phyloP scores from a whole-genome alignment of 2,888 invertebrate species.

The Oasisia sp. region DNA sequence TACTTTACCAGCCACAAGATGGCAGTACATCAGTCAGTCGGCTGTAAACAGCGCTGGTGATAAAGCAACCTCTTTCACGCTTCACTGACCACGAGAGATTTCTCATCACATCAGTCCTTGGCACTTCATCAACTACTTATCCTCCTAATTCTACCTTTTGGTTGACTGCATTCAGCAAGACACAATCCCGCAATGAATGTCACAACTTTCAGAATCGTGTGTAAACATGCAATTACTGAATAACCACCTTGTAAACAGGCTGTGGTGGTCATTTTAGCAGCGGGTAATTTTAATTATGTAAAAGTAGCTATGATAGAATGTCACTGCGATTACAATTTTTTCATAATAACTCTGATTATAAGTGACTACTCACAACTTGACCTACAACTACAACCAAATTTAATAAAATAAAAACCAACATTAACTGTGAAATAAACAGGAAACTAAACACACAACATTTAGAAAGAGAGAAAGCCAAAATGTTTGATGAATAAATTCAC shows the following conservation, averaged over 20 bases:
- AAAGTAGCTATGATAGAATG: not conserved
- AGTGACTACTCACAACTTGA: no score
- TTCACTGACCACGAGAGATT: not conserved
- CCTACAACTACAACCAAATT: no score
- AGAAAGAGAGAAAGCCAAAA: no score
- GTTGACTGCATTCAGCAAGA: not conserved
- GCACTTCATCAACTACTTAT: not conserved
- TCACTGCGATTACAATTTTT: not conserved
- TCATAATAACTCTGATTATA: no score
- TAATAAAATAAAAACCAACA: not conserved
- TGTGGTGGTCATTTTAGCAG: no score
- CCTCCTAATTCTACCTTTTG: not conserved
- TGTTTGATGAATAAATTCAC: not conserved
- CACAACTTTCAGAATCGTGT: not conserved
- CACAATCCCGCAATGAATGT: not conserved
- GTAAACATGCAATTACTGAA: not conserved
- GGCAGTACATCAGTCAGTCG: not conserved
- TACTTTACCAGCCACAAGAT: not conserved
- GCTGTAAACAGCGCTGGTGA: not conserved
- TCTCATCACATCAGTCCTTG: not conserved
- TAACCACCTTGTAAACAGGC: not conserved
- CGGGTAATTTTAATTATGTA: not conserved
- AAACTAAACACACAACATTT: no score
- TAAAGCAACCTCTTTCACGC: slow-evolving; percentile 1
- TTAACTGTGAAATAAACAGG: no score